A percentile compares a stretch with the other conserved stretches of the same genome.
phyloP scores from a whole-genome alignment of 2,113 vertebrate species.

The Copsychus sechellarum region DNA sequence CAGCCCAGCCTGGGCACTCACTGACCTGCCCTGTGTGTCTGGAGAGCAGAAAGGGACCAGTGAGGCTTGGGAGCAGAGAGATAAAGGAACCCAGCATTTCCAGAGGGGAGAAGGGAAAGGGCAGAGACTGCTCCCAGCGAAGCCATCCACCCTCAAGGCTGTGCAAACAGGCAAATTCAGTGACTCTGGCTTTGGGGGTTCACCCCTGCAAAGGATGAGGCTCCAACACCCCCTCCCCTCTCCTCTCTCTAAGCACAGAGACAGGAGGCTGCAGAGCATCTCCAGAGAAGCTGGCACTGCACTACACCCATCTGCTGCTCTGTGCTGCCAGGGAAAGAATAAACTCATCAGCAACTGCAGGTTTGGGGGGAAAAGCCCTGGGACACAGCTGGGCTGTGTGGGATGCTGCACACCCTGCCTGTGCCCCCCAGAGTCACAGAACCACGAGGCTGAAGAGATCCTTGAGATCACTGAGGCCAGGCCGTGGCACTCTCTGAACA shows the following conservation, averaged over 20 bases:
- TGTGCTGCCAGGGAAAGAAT: neutral
- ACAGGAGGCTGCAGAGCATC: conserved; percentile 35
- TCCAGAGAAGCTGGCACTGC: conserved; percentile 7
- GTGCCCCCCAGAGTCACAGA: neutral
- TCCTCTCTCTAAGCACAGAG: neutral
- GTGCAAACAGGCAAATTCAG: neutral
- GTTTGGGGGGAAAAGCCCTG: neutral
- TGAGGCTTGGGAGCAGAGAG: neutral
- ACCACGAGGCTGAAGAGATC: neutral
- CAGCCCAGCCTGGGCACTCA: neutral
- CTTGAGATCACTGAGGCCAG: neutral
- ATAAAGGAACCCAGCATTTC: neutral
- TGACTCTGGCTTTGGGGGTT: neutral
- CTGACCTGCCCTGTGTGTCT: neutral
- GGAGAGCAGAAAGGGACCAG: neutral
- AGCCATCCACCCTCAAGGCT: neutral
- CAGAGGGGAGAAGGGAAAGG: neutral
- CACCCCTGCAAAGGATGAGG: neutral
- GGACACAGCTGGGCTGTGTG: neutral
- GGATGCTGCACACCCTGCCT: neutral
- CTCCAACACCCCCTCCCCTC: neutral
- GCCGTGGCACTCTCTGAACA: neutral
- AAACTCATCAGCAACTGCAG: neutral
- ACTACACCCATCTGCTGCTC: conserved; percentile 17
- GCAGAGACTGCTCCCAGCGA: neutral